Percentiles rank a stretch among this genome's conserved stretches.
Evolutionary conservation across 2,113 vertebrate species (phyloP).

Genomic region (Notarius quadriscutis): DNA sequence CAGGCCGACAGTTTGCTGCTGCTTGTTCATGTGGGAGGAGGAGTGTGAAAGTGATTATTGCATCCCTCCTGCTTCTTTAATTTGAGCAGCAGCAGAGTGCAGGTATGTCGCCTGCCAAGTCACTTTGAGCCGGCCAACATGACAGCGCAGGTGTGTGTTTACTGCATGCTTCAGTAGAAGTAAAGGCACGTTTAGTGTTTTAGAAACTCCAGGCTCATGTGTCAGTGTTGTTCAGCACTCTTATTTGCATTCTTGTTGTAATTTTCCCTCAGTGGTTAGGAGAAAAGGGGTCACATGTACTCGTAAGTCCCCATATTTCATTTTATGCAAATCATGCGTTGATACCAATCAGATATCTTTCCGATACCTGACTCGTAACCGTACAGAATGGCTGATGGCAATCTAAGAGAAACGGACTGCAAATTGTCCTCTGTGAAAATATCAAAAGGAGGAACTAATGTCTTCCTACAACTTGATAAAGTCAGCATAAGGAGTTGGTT

Average conservation of each 20-base stretch:
- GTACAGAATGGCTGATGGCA: neutral
- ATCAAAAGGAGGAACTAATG: neutral
- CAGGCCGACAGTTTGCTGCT: conserved; percentile 55
- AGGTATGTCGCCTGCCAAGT: conserved; percentile 6
- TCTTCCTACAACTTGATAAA: neutral
- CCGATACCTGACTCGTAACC: neutral
- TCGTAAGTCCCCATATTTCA: conserved; percentile 15
- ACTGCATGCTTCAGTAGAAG: neutral
- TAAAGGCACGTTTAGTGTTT: neutral
- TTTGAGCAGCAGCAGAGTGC: conserved; percentile 61
- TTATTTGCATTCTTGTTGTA: conserved; percentile 57
- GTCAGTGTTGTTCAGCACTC: neutral
- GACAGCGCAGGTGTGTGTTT: conserved; percentile 28
- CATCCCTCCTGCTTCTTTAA: conserved; percentile 67
- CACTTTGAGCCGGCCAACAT: conserved; percentile 9
- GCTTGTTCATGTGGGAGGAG: conserved; percentile 42
- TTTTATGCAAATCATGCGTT: neutral
- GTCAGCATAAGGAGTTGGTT: neutral
- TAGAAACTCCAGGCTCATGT: neutral
- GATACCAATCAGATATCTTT: neutral
- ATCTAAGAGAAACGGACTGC: neutral
- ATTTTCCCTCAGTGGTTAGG: conserved; percentile 30
- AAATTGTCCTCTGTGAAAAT: neutral
- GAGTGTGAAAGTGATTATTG: conserved; percentile 60
- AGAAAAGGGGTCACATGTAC: neutral